Evolutionary conservation across 2,113 vertebrate genomes (phyloP).

Genomic region (Athene noctua): DNA sequence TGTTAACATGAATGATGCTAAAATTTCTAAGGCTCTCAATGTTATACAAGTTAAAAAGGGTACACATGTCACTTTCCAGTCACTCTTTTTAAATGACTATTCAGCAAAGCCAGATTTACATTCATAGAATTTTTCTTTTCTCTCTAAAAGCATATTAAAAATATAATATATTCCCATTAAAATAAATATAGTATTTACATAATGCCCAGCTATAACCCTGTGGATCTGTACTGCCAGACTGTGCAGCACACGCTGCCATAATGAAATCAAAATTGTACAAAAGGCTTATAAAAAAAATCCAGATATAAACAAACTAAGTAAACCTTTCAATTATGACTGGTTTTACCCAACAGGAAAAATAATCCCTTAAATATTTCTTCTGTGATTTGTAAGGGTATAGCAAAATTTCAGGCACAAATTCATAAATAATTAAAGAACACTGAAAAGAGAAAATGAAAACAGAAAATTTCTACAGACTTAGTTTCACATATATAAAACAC

Average conservation of each 20-base stretch:
- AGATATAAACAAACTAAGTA: not conserved
- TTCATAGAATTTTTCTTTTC: constrained; percentile 28
- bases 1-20: constrained; percentile 45
- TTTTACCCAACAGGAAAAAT: not conserved
- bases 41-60: constrained; percentile 25
- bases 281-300: not conserved
- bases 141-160: constrained; percentile 5
- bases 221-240: not conserved
- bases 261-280: not conserved
- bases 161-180: not conserved
- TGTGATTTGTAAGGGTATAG: not conserved
- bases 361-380: not conserved
- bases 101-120: not conserved
- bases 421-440: not conserved
- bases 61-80: constrained; percentile 37
- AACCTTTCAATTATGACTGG: not conserved
- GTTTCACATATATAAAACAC: not conserved
- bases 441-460: not conserved
- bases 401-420: not conserved
- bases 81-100: constrained; percentile 19
- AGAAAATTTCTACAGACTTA: not conserved
- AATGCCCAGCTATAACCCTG: not conserved
- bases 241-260: not conserved
- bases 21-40: constrained; percentile 51
- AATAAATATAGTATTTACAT: not conserved